Conservation (phyloP, 2,113 vertebrate species). For the Chitala chitala region DNA sequence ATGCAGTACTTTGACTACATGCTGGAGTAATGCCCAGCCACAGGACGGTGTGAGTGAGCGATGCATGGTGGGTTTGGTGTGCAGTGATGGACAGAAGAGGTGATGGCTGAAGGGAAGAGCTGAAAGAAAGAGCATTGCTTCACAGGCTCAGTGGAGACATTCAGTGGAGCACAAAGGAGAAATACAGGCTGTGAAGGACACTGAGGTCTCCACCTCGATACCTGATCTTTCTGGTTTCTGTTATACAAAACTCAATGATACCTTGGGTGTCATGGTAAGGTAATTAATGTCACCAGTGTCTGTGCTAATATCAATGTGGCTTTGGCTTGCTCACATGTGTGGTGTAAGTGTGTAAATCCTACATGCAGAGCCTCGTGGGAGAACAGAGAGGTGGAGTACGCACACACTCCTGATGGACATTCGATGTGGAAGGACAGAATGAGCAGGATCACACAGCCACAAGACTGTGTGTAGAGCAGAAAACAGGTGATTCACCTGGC, state of each 20-base stretch:
- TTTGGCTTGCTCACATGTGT: no score
- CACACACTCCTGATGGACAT: no score
- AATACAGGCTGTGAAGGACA: conserved; percentile 23
- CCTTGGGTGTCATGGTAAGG: background rate
- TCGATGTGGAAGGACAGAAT: no score
- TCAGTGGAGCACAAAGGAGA: conserved; percentile 29
- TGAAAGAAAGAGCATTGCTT: background rate
- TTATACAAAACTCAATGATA: background rate
- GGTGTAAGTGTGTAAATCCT: no score
- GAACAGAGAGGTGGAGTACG: no score
- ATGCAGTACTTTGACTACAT: conserved; percentile 14
- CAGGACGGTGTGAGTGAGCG: background rate
- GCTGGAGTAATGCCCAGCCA: background rate
- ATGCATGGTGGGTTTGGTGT: background rate
- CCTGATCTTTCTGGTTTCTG: no score
- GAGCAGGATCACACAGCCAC: no score
- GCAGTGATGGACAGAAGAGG: background rate
- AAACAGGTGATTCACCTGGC: background rate
- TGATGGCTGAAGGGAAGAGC: conserved; percentile 9
- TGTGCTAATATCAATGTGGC: background rate
- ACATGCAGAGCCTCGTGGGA: no score
- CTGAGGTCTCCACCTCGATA: no score
- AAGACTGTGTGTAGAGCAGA: no score
- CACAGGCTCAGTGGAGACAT: no score
- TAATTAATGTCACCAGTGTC: no score